Base-by-base conservation (phyloP, 37 sponge, comb jelly and placozoan genomes). In the Halichondria panicea region DNA sequence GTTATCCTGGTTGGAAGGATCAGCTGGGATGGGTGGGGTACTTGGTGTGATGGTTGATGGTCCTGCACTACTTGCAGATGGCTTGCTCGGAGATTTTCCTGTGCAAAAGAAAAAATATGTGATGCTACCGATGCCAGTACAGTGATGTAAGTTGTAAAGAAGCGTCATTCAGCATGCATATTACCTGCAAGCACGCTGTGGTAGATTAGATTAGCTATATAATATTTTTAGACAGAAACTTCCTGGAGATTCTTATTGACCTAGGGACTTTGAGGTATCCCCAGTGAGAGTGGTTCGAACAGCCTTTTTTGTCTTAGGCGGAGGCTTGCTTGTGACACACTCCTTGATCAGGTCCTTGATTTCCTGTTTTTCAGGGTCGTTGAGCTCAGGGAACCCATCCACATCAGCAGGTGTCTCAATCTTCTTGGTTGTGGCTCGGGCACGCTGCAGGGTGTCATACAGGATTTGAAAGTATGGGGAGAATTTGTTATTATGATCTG, bases 371-470 rank as follows among this genome's bases (percentile, higher is more conserved):
- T 98, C 96, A 43, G 45, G 68, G 44, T 92, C 82, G 42, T 91
- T 79, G 39, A 98, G 60, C 8, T 81, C 71, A 12, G 88, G 79
- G 81, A 88, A 95, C 7, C 91, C 96, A 18, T 98, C 96, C 65
- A 98, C 31, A 54, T 98, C 99, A 11, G 83, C 99, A 30, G 94
- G 84, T 13, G 83, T 69, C 72, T 98, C 96, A 44, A 98, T 92
- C 72, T 84, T 95, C 66, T 90, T 92, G 3, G 99, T 92, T n/a
- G 96, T 86, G 28, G 95, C 93, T 43, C 93, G 67, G 13, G 92
- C 96, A 56, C 92, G 70, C 79, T 87, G 61, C n/a, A n/a, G n/a
- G n/a, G n/a, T n/a, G n/a, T n/a, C n/a, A n/a, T n/a, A n/a, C n/a
- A n/a, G n/a, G n/a, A n/a, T n/a, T n/a, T n/a, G n/a, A n/a, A n/a